Percentiles rank a stretch among this genome's conserved stretches.
Evolutionary conservation across 2,888 invertebrate genomes (phyloP).

Genomic region (Cheiracanthium punctorium): DNA sequence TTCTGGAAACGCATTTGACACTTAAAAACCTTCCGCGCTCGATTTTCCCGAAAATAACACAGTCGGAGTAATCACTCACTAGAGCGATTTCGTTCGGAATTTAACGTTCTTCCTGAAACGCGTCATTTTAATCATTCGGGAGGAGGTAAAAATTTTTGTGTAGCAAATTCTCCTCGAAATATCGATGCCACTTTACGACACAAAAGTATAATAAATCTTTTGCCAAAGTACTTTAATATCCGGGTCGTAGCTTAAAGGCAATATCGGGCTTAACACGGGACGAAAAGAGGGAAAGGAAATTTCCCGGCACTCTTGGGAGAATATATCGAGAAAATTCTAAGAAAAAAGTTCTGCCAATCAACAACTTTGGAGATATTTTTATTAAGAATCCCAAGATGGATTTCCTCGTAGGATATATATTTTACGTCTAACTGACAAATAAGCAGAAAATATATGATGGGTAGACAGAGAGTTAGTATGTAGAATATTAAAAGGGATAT

Average conservation of each 20-base stretch:
- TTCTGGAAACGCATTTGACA: too few species aligned
- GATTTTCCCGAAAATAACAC: background rate
- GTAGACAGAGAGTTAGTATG: background rate
- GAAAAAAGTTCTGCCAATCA: conserved; percentile 8
- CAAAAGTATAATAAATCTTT: conserved; percentile 11
- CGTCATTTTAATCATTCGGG: too few species aligned
- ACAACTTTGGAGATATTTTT: conserved; percentile 12
- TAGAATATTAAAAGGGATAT: background rate
- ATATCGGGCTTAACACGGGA: background rate
- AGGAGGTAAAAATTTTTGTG: background rate
- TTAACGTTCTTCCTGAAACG: too few species aligned
- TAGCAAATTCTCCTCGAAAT: background rate
- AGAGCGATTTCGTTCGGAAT: too few species aligned
- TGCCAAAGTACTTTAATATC: background rate
- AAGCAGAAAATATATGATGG: background rate
- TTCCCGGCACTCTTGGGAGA: background rate
- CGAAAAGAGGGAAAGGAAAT: background rate
- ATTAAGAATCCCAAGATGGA: background rate
- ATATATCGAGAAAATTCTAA: background rate
- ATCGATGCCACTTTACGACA: conserved; percentile 10
- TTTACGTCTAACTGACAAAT: conserved; percentile 7
- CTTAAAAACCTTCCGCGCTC: too few species aligned
- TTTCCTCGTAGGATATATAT: background rate
- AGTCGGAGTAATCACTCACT: background rate
- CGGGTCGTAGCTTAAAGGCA: conserved; percentile 4